Base-by-base conservation (phyloP, 1,140 invertebrate species). In the Tribolium castaneum region DNA sequence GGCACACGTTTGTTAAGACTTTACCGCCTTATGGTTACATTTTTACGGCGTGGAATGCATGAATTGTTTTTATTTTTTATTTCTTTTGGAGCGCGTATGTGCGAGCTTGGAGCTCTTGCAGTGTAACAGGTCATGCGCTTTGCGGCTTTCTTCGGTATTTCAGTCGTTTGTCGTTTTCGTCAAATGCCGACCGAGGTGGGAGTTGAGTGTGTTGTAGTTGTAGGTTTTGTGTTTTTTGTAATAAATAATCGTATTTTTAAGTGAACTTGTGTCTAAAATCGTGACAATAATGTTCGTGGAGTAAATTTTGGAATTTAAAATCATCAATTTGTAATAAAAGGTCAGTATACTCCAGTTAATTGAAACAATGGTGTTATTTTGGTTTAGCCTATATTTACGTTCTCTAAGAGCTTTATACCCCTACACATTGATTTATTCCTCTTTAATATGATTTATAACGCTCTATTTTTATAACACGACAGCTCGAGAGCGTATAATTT, bases 241-340 rank as follows among this genome's bases (percentile, higher is more conserved):
- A 50, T 66, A 71, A 59, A 54, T 78, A 79, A 76, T 75, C 19
- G 25, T 70, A 75, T 71, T 80, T 78, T 78, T 82, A 80, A 82
- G 78, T 82, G 81, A 82, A 82, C 62, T 66, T 71, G 72, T 72
- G 76, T 80, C 79, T 80, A 82, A 82, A 82, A 77, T 79, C 66
- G 81, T 82, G 81, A 82, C 81, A 82, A 82, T 82, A 82, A 82
- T 79, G 77, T 71, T 75, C 70, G 80, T 77, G 78, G 52, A 76
- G 59, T 62, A 75, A 59, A 54, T 62, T 76, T 77, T 66, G 56
- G 79, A 75, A 77, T 71, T 74, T 34, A 78, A 78, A 72, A 54
- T 76, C 71, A 78, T 73, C 45, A 62, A 49, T 74, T 70, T 76
- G 13, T 54, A 50, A 12, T 72, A 49, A 56, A 80, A 78, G 72